Conservation (phyloP, 2,888 invertebrate species). For the Aricia artaxerxes region DNA sequence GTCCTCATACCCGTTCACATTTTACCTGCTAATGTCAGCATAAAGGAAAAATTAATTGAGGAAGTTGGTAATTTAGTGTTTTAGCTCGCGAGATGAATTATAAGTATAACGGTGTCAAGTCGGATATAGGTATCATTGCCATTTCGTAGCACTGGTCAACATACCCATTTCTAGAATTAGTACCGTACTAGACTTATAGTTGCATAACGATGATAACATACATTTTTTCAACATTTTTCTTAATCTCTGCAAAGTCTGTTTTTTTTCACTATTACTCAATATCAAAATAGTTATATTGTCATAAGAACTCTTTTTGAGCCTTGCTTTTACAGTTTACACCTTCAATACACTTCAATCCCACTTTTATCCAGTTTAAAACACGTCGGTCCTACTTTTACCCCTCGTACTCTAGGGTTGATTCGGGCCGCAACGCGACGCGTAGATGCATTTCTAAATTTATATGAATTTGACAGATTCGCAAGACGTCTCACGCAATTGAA, state of each 20-base stretch:
- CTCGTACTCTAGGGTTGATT: no score
- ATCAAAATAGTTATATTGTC: no score
- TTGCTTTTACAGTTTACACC: background rate
- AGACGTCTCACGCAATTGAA: no score
- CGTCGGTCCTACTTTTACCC: background rate
- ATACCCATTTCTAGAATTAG: background rate
- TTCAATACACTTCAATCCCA: background rate
- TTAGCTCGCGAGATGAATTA: background rate
- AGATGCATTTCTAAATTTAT: no score
- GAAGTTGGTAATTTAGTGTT: conserved; percentile 3
- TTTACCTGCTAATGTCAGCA: conserved; percentile 4
- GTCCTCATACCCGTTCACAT: background rate
- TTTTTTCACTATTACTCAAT: no score
- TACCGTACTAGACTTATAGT: no score
- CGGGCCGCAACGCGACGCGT: no score
- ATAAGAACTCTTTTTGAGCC: background rate
- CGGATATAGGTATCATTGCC: conserved; percentile 2
- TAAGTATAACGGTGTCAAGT: conserved; percentile 2
- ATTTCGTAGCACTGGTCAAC: background rate
- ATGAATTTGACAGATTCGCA: no score
- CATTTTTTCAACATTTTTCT: no score
- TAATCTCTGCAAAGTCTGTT: no score
- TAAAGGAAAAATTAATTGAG: conserved; percentile 27
- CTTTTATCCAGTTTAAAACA: background rate
- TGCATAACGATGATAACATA: no score